Conservation (phyloP, 2,113 vertebrate genomes). For the Malurus elegans region DNA sequence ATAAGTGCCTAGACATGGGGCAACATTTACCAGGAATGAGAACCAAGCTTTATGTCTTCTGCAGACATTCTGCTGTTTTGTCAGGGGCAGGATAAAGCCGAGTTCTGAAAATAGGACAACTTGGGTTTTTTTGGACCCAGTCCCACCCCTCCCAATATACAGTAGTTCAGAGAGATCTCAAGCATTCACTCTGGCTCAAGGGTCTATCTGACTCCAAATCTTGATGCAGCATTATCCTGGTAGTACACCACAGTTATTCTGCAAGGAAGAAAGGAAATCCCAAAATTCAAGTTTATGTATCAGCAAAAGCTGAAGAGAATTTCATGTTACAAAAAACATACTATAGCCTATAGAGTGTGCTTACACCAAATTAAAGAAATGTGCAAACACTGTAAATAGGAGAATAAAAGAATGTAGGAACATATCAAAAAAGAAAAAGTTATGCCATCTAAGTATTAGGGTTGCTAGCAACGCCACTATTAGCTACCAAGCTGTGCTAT, state of each 20-base stretch:
- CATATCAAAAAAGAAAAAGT: background rate
- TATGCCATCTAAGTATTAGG: background rate
- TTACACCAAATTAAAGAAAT: background rate
- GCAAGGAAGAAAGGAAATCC: background rate
- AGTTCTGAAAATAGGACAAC: background rate
- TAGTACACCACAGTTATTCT: background rate
- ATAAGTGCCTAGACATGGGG: background rate
- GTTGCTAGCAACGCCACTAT: background rate
- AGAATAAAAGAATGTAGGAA: background rate
- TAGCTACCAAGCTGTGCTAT: background rate
- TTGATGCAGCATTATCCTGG: background rate
- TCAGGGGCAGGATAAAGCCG: background rate
- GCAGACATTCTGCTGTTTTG: background rate
- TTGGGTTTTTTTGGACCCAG: rapidly evolving
- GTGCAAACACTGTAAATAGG: background rate
- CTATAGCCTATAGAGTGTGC: background rate
- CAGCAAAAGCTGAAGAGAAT: background rate
- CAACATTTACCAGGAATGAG: background rate
- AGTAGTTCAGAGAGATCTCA: background rate
- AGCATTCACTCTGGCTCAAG: background rate
- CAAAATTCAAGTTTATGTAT: background rate
- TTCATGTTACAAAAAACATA: background rate
- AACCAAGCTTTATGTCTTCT: background rate
- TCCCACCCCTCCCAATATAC: background rate
- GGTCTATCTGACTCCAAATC: background rate